Percentiles rank a stretch among this genome's conserved stretches.
Conservation (phyloP, 1,140 invertebrate species). For the Drosophila murphyi region DNA sequence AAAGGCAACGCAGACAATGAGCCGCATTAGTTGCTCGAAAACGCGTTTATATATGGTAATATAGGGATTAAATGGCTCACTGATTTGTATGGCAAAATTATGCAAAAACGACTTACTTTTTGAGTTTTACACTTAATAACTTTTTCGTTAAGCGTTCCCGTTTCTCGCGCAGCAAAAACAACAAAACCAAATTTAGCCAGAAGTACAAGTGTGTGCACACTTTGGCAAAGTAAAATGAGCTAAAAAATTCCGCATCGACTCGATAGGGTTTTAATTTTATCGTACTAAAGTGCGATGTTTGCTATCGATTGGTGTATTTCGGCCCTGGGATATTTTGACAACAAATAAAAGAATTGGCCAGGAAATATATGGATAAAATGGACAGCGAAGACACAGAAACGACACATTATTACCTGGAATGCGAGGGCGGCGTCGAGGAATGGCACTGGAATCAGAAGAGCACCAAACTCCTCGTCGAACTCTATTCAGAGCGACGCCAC, state of each 20-base stretch:
- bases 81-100: not conserved
- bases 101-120: conserved; percentile 32
- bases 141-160: conserved; percentile 17
- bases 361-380: conserved; percentile 16
- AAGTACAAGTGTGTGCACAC: conserved; percentile 34
- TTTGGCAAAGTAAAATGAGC: not conserved
- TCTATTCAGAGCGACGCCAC: conserved; percentile 34
- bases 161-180: conserved; percentile 33
- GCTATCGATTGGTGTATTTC: not conserved
- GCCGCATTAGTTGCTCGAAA: too few species aligned
- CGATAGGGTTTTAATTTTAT: not conserved
- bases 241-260: conserved; percentile 5
- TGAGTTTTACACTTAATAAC: conserved; percentile 18
- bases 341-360: not conserved
- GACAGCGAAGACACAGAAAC: conserved; percentile 40
- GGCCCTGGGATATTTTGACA: conserved; percentile 1
- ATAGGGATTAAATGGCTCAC: not conserved
- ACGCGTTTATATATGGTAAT: not conserved
- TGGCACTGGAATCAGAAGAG: conserved; percentile 55
- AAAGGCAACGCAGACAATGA: not conserved
- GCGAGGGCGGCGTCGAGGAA: conserved; percentile 29
- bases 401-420: conserved; percentile 48
- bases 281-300: not conserved
- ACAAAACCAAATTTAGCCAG: conserved; percentile 29
- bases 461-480: conserved; percentile 46